Percentiles rank a stretch among this genome's conserved stretches.
phyloP scores from a whole-genome alignment of 2,797 vertebrate species.

The Micrastur ruficollis region DNA sequence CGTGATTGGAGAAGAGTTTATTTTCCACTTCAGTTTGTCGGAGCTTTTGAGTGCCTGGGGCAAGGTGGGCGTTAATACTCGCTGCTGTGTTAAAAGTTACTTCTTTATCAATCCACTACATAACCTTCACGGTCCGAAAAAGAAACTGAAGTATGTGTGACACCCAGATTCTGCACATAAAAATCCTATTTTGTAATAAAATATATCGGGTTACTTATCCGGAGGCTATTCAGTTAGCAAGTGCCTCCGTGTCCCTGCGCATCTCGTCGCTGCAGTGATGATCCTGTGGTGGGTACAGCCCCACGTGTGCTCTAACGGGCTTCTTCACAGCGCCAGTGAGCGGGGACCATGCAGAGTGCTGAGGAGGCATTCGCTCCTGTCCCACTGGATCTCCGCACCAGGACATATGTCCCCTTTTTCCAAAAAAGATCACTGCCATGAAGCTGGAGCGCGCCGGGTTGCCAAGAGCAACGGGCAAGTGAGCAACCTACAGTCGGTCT shows the following conservation, averaged over 20 bases:
- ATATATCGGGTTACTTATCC: not conserved
- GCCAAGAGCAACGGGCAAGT: not conserved
- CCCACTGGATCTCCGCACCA: not conserved
- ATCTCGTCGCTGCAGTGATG: fast-evolving
- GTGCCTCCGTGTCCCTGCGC: not conserved
- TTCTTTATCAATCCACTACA: not conserved
- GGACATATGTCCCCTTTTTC: not conserved
- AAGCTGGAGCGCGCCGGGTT: not conserved
- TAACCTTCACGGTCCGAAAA: not conserved
- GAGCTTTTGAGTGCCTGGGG: not conserved
- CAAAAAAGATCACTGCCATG: fast-evolving
- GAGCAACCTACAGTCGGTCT: not conserved
- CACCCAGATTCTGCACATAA: not conserved
- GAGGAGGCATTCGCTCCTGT: fast-evolving
- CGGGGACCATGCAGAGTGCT: fast-evolving
- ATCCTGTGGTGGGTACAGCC: not conserved
- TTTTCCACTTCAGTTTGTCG: not conserved
- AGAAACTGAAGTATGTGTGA: not conserved
- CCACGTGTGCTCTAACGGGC: not conserved
- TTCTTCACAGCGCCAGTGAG: fast-evolving
- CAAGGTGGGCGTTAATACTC: not conserved
- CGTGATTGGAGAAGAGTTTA: not conserved
- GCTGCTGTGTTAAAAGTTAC: not conserved
- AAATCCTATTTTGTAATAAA: not conserved
- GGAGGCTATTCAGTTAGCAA: not conserved